These are phyloP conservation scores for Erebia ligea DNA, from an alignment of 2,888 invertebrate species.

Conservation along the genomic window DNA sequence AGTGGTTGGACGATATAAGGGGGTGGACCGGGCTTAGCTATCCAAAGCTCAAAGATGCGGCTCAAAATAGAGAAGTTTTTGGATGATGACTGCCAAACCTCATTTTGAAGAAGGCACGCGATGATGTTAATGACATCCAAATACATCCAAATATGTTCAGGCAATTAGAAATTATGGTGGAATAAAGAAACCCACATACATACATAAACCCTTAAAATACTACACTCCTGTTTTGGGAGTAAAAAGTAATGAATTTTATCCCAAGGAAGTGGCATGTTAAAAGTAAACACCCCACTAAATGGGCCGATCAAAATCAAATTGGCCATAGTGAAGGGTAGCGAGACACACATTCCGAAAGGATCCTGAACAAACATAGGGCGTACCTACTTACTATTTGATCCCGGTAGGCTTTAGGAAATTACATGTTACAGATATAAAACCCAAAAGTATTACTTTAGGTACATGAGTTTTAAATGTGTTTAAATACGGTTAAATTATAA, in stretches of 20 bases:
- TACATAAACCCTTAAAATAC: background rate
- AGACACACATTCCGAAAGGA: constrained; percentile 31
- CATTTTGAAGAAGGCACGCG: too few relatives aligned
- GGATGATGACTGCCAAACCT: too few relatives aligned
- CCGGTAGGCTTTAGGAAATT: constrained; percentile 5
- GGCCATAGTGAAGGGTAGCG: constrained; percentile 28
- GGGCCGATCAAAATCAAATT: constrained; percentile 34
- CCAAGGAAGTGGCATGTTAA: background rate
- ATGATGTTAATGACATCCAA: too few relatives aligned
- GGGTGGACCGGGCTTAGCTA: too few relatives aligned
- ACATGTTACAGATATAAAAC: background rate
- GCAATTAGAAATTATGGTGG: too few relatives aligned
- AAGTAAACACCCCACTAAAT: constrained; percentile 18
- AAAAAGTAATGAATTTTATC: background rate
- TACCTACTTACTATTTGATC: constrained; percentile 1
- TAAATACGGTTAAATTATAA: background rate
- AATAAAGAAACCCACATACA: background rate
- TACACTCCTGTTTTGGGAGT: background rate
- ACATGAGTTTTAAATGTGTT: background rate
- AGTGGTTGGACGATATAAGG: too few relatives aligned
- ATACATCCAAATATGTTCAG: too few relatives aligned
- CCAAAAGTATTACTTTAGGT: background rate
- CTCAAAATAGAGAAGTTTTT: too few relatives aligned
- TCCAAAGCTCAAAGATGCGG: too few relatives aligned
- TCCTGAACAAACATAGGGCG: constrained; percentile 34